These are phyloP conservation scores for Trachemys scripta DNA, from an alignment of 2,113 vertebrate genomes.

Conservation along the genomic window DNA sequence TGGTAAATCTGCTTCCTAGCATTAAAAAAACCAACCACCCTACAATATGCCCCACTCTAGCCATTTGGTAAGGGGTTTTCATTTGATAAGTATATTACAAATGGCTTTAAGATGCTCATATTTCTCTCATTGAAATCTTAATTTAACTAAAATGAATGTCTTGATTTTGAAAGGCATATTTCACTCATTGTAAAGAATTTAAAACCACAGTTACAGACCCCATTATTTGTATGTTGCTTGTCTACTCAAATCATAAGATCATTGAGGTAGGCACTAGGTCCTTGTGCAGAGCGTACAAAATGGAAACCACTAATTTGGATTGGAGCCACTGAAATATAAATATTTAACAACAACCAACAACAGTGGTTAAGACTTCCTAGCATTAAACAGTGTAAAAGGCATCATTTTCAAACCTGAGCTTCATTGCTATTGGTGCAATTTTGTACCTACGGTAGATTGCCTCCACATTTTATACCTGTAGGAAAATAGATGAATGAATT, in stretches of 20 bases:
- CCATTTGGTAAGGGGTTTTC: not conserved
- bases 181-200: not conserved
- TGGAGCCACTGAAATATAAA: not conserved
- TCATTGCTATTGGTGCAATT: not conserved
- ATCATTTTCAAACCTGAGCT: not conserved
- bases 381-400: rapidly evolving
- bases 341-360: not conserved
- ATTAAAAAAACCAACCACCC: not conserved
- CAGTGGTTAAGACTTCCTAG: not conserved
- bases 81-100: not conserved
- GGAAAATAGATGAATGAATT: not conserved
- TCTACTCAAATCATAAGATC: not conserved
- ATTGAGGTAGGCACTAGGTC: not conserved
- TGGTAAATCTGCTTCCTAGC: not conserved
- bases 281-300: not conserved
- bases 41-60: not conserved
- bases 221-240: not conserved
- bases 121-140: not conserved
- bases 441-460: not conserved
- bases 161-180: not conserved
- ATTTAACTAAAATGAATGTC: not conserved
- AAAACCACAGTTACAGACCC: not conserved
- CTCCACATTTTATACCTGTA: not conserved
- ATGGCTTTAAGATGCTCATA: not conserved
- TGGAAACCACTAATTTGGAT: not conserved